These are phyloP conservation scores for Stigmatopora nigra DNA, from an alignment of 2,113 vertebrate species.

Conservation along the genomic window DNA sequence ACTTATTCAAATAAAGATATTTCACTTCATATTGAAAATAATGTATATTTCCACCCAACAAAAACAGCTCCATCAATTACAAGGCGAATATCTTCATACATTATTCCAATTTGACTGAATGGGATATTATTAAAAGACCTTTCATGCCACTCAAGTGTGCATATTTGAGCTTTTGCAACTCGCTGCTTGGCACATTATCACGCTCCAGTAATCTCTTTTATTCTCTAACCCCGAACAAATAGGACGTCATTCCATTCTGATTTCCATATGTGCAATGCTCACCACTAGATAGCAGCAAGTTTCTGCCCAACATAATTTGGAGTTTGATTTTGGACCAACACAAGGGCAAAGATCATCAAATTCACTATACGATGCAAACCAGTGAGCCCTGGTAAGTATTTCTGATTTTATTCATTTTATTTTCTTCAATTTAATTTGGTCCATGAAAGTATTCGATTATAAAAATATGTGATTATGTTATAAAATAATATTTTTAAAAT, in stretches of 20 bases:
- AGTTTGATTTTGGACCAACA: slow-evolving; percentile 8
- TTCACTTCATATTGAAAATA: background rate
- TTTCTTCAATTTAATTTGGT: too few relatives aligned
- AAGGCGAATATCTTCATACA: background rate
- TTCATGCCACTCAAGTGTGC: background rate
- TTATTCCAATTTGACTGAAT: background rate
- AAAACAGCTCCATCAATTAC: background rate
- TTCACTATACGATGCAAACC: too few relatives aligned
- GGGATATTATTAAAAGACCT: background rate
- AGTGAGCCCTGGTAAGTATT: too few relatives aligned
- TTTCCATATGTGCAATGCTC: background rate
- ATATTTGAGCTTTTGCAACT: slow-evolving; percentile 6
- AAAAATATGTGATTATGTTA: too few relatives aligned
- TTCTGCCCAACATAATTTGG: too few relatives aligned
- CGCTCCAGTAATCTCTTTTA: slow-evolving; percentile 63
- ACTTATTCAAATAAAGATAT: too few relatives aligned
- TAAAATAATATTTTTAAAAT: too few relatives aligned
- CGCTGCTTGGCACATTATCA: slow-evolving; percentile 44
- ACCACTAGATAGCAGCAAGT: too few relatives aligned
- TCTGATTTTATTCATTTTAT: too few relatives aligned
- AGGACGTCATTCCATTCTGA: background rate
- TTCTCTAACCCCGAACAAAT: slow-evolving; percentile 7
- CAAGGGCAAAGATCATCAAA: background rate
- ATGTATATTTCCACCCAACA: background rate
- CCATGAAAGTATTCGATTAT: too few relatives aligned